Percentiles rank a stretch among this genome's conserved stretches.
Conservation (phyloP, 2,888 invertebrate genomes). For the Hemistola chrysoprasaria region DNA sequence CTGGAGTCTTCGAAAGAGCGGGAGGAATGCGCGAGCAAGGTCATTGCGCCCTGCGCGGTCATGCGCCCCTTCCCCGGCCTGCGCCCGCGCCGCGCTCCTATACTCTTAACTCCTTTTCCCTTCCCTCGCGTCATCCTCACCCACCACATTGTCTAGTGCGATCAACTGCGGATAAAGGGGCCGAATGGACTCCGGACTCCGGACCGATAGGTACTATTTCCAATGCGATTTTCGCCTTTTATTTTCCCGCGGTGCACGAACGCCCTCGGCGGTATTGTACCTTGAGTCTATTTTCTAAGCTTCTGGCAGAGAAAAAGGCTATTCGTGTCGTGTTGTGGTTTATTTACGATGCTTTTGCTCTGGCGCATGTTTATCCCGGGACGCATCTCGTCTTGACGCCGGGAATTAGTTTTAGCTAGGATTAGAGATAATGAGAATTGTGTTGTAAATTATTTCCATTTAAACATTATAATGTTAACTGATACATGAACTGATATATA, state of each 20-base stretch:
- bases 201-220: constrained; percentile 69
- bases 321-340: constrained; percentile 50
- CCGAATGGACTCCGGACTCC: constrained; percentile 60
- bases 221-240: constrained; percentile 70
- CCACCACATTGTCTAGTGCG: constrained; percentile 73
- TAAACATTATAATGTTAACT: too few relatives aligned
- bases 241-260: constrained; percentile 62
- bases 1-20: constrained; percentile 67
- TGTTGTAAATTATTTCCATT: neutral
- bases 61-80: constrained; percentile 59
- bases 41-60: constrained; percentile 82
- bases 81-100: constrained; percentile 43
- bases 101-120: constrained; percentile 27
- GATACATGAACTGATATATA: too few relatives aligned
- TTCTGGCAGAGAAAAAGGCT: constrained; percentile 55
- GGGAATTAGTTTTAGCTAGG: constrained; percentile 10
- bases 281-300: constrained; percentile 68
- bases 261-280: constrained; percentile 60
- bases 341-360: constrained; percentile 64
- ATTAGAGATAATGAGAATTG: neutral
- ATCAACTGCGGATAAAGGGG: constrained; percentile 76
- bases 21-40: constrained; percentile 78
- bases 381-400: constrained; percentile 43
- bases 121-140: constrained; percentile 39
- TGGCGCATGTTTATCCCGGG: constrained; percentile 54